A percentile compares a stretch with the other conserved stretches of the same genome.
Conservation (phyloP, 1,140 invertebrate genomes). For the Sitodiplosis mosellana region DNA sequence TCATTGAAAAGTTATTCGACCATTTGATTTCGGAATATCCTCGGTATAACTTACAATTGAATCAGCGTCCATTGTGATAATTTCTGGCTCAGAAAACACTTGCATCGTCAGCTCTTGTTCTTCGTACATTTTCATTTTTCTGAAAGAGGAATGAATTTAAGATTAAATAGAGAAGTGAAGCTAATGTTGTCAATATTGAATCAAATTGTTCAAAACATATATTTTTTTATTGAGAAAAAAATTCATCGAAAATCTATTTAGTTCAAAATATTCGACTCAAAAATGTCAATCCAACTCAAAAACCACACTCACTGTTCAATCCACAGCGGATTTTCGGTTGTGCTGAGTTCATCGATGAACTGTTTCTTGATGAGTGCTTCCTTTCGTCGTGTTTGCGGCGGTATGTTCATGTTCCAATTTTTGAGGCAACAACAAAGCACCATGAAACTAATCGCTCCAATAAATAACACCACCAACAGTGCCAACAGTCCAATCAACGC, state of each 20-base stretch:
- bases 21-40: too few relatives aligned
- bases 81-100: slow-evolving; percentile 58
- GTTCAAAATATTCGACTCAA: not conserved
- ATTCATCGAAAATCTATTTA: slow-evolving; percentile 3
- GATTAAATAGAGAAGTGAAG: not conserved
- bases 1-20: slow-evolving; percentile 2
- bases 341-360: slow-evolving; percentile 66
- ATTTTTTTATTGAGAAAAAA: slow-evolving; percentile 1
- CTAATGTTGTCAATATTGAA: not conserved
- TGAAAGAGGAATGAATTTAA: slow-evolving; percentile 18
- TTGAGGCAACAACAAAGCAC: slow-evolving; percentile 77
- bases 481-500: slow-evolving; percentile 71
- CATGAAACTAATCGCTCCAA: slow-evolving; percentile 70
- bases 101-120: slow-evolving; percentile 88
- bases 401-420: slow-evolving; percentile 55
- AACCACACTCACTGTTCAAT: slow-evolving; percentile 57
- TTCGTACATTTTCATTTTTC: slow-evolving; percentile 75
- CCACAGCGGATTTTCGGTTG: slow-evolving; percentile 84
- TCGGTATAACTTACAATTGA: slow-evolving; percentile 21
- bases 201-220: not conserved
- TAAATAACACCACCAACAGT: slow-evolving; percentile 64
- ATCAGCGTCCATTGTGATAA: slow-evolving; percentile 18
- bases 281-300: not conserved
- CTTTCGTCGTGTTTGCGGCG: slow-evolving; percentile 33
- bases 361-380: slow-evolving; percentile 65